Conservation (phyloP, 1,140 invertebrate species). For the Hyles vespertilio region DNA sequence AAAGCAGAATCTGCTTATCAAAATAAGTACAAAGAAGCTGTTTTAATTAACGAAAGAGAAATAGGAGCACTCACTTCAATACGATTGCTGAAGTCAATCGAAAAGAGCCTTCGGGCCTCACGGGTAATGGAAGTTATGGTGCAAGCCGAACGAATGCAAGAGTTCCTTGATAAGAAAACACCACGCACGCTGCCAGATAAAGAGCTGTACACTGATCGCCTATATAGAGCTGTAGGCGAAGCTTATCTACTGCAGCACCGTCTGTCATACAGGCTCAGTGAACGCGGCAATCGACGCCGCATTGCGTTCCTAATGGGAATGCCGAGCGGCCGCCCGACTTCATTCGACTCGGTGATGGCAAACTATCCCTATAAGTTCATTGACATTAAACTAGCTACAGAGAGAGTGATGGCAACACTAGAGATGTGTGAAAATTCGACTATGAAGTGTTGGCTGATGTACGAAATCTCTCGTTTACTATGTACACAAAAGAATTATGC, state of each 20-base stretch:
- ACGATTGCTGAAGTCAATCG: slow-evolving; percentile 59
- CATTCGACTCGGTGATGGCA: slow-evolving; percentile 66
- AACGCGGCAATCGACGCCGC: slow-evolving; percentile 57
- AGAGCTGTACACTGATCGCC: slow-evolving; percentile 55
- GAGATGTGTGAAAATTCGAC: slow-evolving; percentile 67
- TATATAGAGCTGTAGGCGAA: slow-evolving; percentile 62
- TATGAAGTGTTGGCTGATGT: slow-evolving; percentile 74
- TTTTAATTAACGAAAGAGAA: slow-evolving; percentile 61
- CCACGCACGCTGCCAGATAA: slow-evolving; percentile 60
- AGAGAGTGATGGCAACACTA: slow-evolving; percentile 45
- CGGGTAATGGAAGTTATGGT: slow-evolving; percentile 62
- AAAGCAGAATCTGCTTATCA: slow-evolving; percentile 67
- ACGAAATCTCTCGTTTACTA: slow-evolving; percentile 70
- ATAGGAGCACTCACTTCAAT: slow-evolving; percentile 66
- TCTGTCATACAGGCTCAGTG: slow-evolving; percentile 60
- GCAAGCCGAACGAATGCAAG: slow-evolving; percentile 57
- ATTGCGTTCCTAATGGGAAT: slow-evolving; percentile 67
- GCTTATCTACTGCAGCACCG: slow-evolving; percentile 57
- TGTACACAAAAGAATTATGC: slow-evolving; percentile 74
- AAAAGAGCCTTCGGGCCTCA: slow-evolving; percentile 58
- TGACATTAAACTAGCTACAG: slow-evolving; percentile 56
- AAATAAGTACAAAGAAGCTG: slow-evolving; percentile 59
- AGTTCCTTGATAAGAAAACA: slow-evolving; percentile 57
- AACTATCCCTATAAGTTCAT: slow-evolving; percentile 67
- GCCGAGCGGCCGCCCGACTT: slow-evolving; percentile 49